Evolutionary conservation across 1,140 invertebrate genomes (phyloP).

Genomic region (Drosophila lacertosa): DNA sequence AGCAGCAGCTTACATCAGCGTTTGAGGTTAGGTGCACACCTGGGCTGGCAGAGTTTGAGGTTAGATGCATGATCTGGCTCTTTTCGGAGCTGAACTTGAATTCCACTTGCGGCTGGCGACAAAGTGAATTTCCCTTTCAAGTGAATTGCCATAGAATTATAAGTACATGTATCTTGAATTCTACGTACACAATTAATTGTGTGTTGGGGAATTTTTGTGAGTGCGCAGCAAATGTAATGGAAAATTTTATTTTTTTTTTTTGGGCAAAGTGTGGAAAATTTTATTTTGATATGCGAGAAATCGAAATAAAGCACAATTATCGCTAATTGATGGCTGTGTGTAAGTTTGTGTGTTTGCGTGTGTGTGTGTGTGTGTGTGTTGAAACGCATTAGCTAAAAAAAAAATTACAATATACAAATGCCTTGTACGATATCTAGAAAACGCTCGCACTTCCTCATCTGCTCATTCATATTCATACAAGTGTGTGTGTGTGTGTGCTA

Average conservation of each 20-base stretch:
- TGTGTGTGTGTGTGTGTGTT: constrained; percentile 4
- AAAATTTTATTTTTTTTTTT: constrained; percentile 58
- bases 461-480: constrained; percentile 32
- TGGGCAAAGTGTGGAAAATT: constrained; percentile 67
- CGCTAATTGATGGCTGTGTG: constrained; percentile 64
- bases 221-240: constrained; percentile 39
- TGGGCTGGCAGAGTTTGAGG: background rate
- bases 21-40: constrained; percentile 4
- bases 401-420: constrained; percentile 11
- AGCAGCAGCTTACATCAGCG: too few species aligned
- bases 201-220: too few species aligned
- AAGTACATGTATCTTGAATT: constrained; percentile 5
- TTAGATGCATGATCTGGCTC: constrained; percentile 13
- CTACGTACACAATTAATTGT: constrained; percentile 3
- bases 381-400: constrained; percentile 14
- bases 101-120: constrained; percentile 12
- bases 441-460: constrained; percentile 57
- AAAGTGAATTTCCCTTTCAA: constrained; percentile 45
- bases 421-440: constrained; percentile 1
- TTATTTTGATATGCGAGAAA: constrained; percentile 49
- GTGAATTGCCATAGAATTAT: constrained; percentile 17
- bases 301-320: constrained; percentile 67
- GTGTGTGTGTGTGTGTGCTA: constrained; percentile 18
- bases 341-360: background rate
- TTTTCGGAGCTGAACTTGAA: constrained; percentile 51